Evolutionary conservation across 2,797 vertebrate genomes (phyloP), one percentile per base, ranked within the genome.

Genomic region (Manis pentadactyla): DNA sequence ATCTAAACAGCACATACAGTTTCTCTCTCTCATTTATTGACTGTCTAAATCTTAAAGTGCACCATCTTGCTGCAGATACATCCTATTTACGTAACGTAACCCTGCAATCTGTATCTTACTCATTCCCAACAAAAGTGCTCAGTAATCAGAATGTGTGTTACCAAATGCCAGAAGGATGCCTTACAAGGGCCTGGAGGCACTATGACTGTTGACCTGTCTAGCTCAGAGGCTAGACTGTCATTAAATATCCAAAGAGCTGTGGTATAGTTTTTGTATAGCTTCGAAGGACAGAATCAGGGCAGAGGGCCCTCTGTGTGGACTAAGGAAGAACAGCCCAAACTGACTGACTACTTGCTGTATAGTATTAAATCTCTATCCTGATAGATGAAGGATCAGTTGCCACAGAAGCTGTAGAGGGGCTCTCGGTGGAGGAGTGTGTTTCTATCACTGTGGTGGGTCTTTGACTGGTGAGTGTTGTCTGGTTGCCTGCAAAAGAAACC

Each of bases 41-140:
- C 71, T 78, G 19, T 79, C 46, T 57, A 39, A 63, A 42, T 68
- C 90, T 82, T 83, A 71, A 91, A 91, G 74, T 63, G 29, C 15
- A 37, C 59, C 37, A 46, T 69, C 68, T 42, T 77, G 55, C 39
- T 83, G 59, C 29, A 78, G 59, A 84, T n/a, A 29, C 71, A 61
- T 68, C 34, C 84, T 74, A 12, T 49, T 84, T 92, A 90, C 34
- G 2, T 73, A 55, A 53, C 29, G 53, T 55, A 91, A 91, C 49
- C 34, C 84, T 49, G 63, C 61, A 53, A 53, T 90, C 37, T 78
- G 0, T 63, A 69, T 68, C n/a, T 63, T 95, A 75, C 87, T 4
- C 27, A n/a, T 73, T 51, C 84, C 78, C 23, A 5, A 23, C 27
- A 4, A 29, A 88, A 86, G 63, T n/a, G 46, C 49, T 55, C 29